Evolutionary conservation across 1,140 invertebrate genomes (phyloP).

Genomic region (Druon quercuslanigerum): DNA sequence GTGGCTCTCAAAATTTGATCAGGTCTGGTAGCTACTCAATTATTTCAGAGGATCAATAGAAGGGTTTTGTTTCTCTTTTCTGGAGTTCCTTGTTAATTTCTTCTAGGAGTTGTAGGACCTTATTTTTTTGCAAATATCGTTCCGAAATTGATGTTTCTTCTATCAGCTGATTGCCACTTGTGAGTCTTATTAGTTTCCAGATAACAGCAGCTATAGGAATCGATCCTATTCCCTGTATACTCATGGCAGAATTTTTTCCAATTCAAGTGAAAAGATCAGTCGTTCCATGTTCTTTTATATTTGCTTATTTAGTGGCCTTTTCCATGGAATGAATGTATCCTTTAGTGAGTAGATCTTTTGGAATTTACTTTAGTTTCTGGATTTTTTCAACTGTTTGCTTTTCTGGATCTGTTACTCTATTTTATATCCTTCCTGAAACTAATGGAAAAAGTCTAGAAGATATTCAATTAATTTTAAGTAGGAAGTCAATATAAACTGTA

Average conservation of each 20-base stretch:
- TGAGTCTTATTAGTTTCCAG: not conserved
- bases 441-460: conserved; percentile 5
- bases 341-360: not conserved
- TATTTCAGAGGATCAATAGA: not conserved
- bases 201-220: not conserved
- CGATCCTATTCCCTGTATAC: not conserved
- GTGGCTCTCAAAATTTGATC: not conserved
- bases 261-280: not conserved
- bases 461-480: not conserved
- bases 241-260: not conserved
- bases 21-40: not conserved
- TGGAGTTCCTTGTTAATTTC: not conserved
- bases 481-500: too few species aligned
- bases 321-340: not conserved
- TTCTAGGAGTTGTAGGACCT: not conserved
- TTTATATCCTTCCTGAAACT: not conserved
- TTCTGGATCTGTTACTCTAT: not conserved
- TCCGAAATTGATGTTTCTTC: not conserved
- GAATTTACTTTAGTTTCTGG: not conserved
- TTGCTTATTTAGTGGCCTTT: not conserved
- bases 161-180: not conserved
- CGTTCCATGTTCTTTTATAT: not conserved
- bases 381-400: not conserved
- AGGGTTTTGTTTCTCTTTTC: not conserved
- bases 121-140: not conserved